Percentiles rank a stretch among this genome's conserved stretches.
Conservation (phyloP, 2,113 vertebrate genomes). For the Platichthys stellatus region DNA sequence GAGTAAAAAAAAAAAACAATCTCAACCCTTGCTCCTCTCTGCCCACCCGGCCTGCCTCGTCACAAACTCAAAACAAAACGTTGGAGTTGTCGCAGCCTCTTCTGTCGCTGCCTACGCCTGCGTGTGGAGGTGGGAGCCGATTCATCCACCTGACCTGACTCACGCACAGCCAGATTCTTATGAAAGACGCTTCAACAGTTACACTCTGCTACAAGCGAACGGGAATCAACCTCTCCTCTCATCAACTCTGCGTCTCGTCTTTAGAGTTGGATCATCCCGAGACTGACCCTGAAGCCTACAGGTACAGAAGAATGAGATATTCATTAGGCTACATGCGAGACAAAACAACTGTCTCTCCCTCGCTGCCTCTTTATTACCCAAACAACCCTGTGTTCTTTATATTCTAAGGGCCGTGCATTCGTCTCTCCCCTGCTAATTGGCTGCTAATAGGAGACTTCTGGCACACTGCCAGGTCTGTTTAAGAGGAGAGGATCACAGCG, state of each 20-base stretch:
- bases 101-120: constrained; percentile 62
- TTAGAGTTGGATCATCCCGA: constrained; percentile 4
- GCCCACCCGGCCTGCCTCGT: constrained; percentile 62
- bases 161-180: constrained; percentile 48
- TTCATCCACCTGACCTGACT: constrained; percentile 65
- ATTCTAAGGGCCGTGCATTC: constrained; percentile 38
- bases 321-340: constrained; percentile 17
- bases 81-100: constrained; percentile 53
- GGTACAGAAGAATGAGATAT: not conserved
- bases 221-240: constrained; percentile 18
- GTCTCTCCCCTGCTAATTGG: constrained; percentile 67
- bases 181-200: constrained; percentile 53
- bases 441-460: constrained; percentile 65
- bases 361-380: constrained; percentile 20
- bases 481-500: constrained; percentile 30
- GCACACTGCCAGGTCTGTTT: constrained; percentile 39
- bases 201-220: not conserved
- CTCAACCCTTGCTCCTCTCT: constrained; percentile 47
- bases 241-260: constrained; percentile 1
- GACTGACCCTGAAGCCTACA: not conserved
- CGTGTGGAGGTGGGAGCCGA: constrained; percentile 63
- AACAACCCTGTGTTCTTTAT: constrained; percentile 24
- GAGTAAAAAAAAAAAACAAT: constrained; percentile 10
- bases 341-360: constrained; percentile 25
- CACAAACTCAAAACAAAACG: constrained; percentile 50